These are phyloP conservation scores for Alosa sapidissima DNA, from an alignment of 2,797 vertebrate genomes.

Conservation along the genomic window DNA sequence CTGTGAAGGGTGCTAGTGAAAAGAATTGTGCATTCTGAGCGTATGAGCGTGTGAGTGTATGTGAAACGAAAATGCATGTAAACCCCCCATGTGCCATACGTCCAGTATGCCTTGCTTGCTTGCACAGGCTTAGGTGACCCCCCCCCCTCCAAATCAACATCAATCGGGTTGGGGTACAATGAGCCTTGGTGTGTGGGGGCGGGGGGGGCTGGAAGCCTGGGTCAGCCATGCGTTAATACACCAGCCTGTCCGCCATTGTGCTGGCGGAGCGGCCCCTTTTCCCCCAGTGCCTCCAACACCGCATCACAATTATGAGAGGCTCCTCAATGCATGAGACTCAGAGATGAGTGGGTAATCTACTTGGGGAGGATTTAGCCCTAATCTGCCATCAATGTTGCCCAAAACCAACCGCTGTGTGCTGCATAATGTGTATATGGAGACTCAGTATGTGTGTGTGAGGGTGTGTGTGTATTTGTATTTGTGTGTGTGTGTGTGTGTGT, in stretches of 20 bases:
- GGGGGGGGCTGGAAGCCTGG: slow-evolving; percentile 52
- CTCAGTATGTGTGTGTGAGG: slow-evolving; percentile 19
- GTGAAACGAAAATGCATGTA: slow-evolving; percentile 75
- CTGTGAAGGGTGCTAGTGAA: not conserved
- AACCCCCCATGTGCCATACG: slow-evolving; percentile 69
- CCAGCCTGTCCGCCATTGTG: slow-evolving; percentile 61
- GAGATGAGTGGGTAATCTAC: slow-evolving; percentile 80
- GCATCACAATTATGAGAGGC: slow-evolving; percentile 69
- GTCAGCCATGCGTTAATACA: slow-evolving; percentile 68
- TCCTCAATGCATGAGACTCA: slow-evolving; percentile 71
- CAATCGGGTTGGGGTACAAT: slow-evolving; percentile 72
- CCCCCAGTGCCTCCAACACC: slow-evolving; percentile 57
- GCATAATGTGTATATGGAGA: slow-evolving; percentile 57
- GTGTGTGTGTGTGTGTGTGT: not conserved
- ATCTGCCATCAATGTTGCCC: slow-evolving; percentile 73
- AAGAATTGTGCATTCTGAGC: not conserved
- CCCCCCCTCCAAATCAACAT: slow-evolving; percentile 64
- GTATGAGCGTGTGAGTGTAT: slow-evolving; percentile 42
- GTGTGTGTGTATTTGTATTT: not conserved
- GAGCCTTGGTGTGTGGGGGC: slow-evolving; percentile 55
- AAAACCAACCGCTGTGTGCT: slow-evolving; percentile 66
- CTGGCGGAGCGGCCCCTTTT: slow-evolving; percentile 57
- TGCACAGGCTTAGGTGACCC: slow-evolving; percentile 69
- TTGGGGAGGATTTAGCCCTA: slow-evolving; percentile 69
- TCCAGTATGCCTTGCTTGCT: slow-evolving; percentile 63